Conservation (phyloP, 2,797 vertebrate species). For the Esox lucius region DNA sequence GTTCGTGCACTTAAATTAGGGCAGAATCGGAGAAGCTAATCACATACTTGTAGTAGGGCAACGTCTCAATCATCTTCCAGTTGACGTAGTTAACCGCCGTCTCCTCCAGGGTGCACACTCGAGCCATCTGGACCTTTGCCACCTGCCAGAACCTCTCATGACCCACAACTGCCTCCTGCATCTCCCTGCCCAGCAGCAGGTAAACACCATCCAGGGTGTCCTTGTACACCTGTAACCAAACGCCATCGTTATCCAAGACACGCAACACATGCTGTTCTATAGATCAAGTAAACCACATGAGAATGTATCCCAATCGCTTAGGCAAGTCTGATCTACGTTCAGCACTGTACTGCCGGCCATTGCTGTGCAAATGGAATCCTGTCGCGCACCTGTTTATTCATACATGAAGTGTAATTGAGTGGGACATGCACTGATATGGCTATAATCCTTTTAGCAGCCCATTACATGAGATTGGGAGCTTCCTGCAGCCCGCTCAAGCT, state of each 20-base stretch:
- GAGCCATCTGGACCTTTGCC: constrained; percentile 50
- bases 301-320: too few species aligned
- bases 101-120: constrained; percentile 50
- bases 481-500: constrained; percentile 24
- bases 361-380: background rate
- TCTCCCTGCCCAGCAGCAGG: constrained; percentile 55
- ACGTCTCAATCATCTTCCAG: constrained; percentile 58
- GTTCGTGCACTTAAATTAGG: too few species aligned
- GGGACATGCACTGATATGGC: constrained; percentile 32
- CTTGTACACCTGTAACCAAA: constrained; percentile 45
- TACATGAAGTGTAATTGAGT: constrained; percentile 33
- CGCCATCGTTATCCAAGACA: background rate
- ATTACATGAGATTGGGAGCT: constrained; percentile 19
- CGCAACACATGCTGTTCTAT: background rate
- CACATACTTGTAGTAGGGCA: constrained; percentile 54
- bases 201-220: constrained; percentile 49
- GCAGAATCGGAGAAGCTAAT: background rate
- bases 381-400: background rate
- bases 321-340: too few species aligned
- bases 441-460: constrained; percentile 42
- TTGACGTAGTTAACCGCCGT: constrained; percentile 53
- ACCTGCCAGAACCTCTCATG: constrained; percentile 57
- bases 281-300: background rate
- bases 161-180: constrained; percentile 26
- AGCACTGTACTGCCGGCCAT: background rate